A percentile compares a stretch with the other conserved stretches of the same genome.
Evolutionary conservation across 2,113 vertebrate genomes (phyloP).

Genomic region (Pygoscelis adeliae): DNA sequence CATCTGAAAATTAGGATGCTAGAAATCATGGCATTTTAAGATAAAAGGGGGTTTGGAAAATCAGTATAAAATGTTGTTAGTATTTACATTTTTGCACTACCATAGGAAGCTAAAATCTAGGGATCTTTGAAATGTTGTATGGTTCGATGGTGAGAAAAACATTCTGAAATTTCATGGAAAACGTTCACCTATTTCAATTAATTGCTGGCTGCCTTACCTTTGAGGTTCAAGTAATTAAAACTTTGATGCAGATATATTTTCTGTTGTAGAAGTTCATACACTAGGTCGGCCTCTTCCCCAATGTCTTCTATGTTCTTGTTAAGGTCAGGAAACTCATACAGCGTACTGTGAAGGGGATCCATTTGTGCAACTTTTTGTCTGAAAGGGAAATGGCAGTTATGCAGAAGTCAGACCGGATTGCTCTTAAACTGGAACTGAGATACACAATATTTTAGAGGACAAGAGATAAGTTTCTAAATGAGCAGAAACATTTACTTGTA

Average conservation of each 20-base stretch:
- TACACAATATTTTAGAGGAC: not conserved
- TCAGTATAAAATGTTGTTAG: not conserved
- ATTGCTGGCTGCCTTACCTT: constrained; percentile 52
- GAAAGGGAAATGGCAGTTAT: not conserved
- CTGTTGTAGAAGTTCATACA: constrained; percentile 63
- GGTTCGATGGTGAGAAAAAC: not conserved
- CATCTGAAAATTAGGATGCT: not conserved
- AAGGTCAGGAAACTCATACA: constrained; percentile 69
- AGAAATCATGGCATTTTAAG: not conserved
- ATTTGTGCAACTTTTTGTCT: constrained; percentile 76
- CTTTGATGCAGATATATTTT: constrained; percentile 28
- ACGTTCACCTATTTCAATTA: not conserved
- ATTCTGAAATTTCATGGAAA: not conserved
- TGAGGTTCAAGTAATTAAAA: constrained; percentile 21
- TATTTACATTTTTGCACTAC: not conserved
- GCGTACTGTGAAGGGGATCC: constrained; percentile 59
- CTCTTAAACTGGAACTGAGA: not conserved
- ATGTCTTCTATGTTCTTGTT: constrained; percentile 74
- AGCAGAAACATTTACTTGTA: not conserved
- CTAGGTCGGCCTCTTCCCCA: constrained; percentile 69
- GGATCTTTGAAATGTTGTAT: not conserved
- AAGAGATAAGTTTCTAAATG: not conserved
- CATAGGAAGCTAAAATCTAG: not conserved
- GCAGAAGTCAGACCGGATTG: not conserved
- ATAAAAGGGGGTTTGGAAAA: not conserved